Conservation (phyloP, 2,113 vertebrate genomes). For the Sporophila hypoxantha region DNA sequence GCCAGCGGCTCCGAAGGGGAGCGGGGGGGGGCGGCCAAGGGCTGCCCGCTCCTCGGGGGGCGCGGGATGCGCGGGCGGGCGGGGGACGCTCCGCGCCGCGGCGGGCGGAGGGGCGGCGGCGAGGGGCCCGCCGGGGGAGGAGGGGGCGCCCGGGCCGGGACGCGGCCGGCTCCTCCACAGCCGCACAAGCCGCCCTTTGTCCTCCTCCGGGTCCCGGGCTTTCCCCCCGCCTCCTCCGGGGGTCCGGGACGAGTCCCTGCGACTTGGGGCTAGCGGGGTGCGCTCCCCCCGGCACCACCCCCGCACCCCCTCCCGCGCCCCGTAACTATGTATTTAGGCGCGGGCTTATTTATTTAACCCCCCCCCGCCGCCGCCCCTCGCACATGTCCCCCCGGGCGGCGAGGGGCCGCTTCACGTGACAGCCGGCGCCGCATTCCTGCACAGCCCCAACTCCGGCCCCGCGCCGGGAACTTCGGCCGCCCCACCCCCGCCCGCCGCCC, state of each 20-base stretch:
- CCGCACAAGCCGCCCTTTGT: conserved; percentile 70
- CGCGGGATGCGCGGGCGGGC: not conserved
- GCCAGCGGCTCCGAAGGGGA: not conserved
- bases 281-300: not conserved
- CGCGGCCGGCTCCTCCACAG: conserved; percentile 16
- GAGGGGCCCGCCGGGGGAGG: conserved; percentile 4
- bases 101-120: not conserved
- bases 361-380: not conserved
- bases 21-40: not conserved
- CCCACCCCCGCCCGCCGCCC: conserved; percentile 57
- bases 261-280: not conserved
- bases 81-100: not conserved
- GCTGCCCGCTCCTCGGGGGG: not conserved
- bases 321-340: not conserved
- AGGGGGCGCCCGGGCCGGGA: conserved; percentile 22
- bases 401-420: conserved; percentile 15
- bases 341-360: not conserved
- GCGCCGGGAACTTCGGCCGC: conserved; percentile 18
- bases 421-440: conserved; percentile 63
- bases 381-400: not conserved
- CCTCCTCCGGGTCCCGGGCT: conserved; percentile 33
- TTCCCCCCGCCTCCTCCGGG: conserved; percentile 42
- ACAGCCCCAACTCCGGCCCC: conserved; percentile 57
- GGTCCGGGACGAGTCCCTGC: not conserved
- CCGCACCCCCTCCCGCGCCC: not conserved